Base-by-base conservation (phyloP, 2,797 vertebrate genomes). In the Furcifer pardalis region DNA sequence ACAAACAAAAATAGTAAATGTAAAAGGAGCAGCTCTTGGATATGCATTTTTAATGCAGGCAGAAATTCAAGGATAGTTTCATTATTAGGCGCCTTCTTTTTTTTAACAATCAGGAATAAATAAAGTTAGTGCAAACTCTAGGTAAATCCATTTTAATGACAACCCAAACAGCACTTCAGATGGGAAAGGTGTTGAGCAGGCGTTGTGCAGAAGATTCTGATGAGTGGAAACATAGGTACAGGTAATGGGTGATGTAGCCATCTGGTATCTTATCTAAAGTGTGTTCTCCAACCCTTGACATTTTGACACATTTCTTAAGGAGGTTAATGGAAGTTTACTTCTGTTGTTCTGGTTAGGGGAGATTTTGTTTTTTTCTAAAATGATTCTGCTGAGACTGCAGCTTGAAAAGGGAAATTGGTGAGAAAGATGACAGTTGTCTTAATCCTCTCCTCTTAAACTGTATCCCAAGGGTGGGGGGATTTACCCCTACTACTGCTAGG, bases 21-120 rank as follows among this genome's bases (percentile, higher is more conserved):
- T 37, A 60, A 71, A 56, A 84, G 71, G 49, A 71, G 82, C 17
- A 44, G 10, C 82, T 77, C 62, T 60, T 35, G 49, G 82, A 84
- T 84, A 77, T 77, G 75, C 72, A 84, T 84, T 77, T 83, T 71
- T 71, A 59, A 60, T 37, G 25, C n/a, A 35, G n/a, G 30, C 65
- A 84, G 74, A 77, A 77, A 71, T 77, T 77, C 82, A 77, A 60
- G 82, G 37, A 60, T 35, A 71, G 52, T 3, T 71, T 60, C 52
- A 77, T 84, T 71, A 60, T 44, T 84, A 44, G 77, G 74, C 49
- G 5, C 21, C 52, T 56, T 25, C 13, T 71, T 23, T 74, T 49
- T 52, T 37, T 8, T 30, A 69, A 84, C 65, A 44, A 68, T 83
- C 63, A 69, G 10, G 49, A 69, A 42, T n/a, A 83, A 68, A 68